Percentiles rank a stretch among this genome's conserved stretches.
These are phyloP conservation scores for Danio aesculapii DNA, from an alignment of 2,797 vertebrate species.

Conservation along the genomic window DNA sequence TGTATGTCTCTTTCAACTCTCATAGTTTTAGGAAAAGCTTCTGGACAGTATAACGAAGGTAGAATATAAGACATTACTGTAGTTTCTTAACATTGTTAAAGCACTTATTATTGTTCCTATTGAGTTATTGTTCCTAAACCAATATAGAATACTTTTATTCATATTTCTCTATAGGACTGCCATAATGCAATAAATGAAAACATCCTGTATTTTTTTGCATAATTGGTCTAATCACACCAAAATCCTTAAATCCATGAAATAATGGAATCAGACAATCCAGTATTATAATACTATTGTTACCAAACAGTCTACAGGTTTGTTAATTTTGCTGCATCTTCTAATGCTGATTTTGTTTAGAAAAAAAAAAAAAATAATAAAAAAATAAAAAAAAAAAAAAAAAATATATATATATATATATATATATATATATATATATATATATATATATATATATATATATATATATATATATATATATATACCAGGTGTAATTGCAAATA, in stretches of 20 bases:
- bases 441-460: too few relatives aligned
- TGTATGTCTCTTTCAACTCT: conserved; percentile 5
- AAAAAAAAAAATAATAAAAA: too few relatives aligned
- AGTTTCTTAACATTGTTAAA: neutral
- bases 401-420: too few relatives aligned
- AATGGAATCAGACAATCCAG: neutral
- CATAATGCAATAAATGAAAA: neutral
- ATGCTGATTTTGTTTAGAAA: too few relatives aligned
- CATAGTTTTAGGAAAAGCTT: neutral
- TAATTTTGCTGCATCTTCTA: neutral
- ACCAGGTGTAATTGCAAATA: too few relatives aligned
- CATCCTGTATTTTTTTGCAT: neutral
- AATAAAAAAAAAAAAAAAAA: too few relatives aligned
- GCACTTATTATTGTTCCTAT: too few relatives aligned
- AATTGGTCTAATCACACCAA: neutral
- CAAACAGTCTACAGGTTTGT: neutral
- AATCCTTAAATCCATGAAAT: neutral
- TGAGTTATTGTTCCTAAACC: neutral
- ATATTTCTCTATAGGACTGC: neutral
- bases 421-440: too few relatives aligned
- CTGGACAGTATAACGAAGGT: neutral
- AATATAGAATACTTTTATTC: neutral
- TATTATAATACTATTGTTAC: neutral
- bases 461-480: too few relatives aligned
- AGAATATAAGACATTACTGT: neutral